Evolutionary conservation across 1,140 invertebrate species (phyloP).

Genomic region (Dermatophagoides farinae): DNA sequence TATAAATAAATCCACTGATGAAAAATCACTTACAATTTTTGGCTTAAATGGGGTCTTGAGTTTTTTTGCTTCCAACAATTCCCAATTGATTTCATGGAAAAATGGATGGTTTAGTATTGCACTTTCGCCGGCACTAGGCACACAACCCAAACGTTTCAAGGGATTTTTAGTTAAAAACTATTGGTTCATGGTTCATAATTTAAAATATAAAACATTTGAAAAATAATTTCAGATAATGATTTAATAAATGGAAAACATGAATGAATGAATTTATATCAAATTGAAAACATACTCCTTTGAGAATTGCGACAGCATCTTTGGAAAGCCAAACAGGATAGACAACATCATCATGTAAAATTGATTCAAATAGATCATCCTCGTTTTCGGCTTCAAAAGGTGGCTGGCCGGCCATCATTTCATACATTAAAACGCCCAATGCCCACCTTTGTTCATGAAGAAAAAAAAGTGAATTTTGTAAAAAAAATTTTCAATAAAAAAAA

Average conservation of each 20-base stretch:
- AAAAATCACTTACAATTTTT: constrained; percentile 62
- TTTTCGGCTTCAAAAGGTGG: constrained; percentile 98
- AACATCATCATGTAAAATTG: constrained; percentile 92
- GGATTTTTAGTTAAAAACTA: constrained; percentile 98
- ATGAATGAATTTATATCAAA: neutral
- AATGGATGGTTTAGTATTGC: constrained; percentile 82
- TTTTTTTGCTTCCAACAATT: constrained; percentile 63
- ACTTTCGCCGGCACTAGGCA: constrained; percentile 45
- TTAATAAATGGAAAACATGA: neutral
- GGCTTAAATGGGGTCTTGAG: constrained; percentile 93
- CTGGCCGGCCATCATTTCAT: constrained; percentile 96
- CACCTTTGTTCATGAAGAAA: constrained; percentile 29
- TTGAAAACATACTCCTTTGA: constrained; percentile 48
- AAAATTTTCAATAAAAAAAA: neutral
- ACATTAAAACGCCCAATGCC: constrained; percentile 95
- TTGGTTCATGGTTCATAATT: constrained; percentile 16
- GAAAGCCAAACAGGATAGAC: constrained; percentile 93
- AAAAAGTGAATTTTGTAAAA: neutral
- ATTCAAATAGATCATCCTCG: constrained; percentile 96
- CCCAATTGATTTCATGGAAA: constrained; percentile 92
- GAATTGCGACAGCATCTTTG: constrained; percentile 84
- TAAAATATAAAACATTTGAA: no score
- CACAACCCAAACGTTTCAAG: constrained; percentile 74
- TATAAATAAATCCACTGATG: neutral
- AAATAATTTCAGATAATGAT: no score